Evolutionary conservation across 2,888 invertebrate genomes (phyloP).

Genomic region (Apotomis capreana): DNA sequence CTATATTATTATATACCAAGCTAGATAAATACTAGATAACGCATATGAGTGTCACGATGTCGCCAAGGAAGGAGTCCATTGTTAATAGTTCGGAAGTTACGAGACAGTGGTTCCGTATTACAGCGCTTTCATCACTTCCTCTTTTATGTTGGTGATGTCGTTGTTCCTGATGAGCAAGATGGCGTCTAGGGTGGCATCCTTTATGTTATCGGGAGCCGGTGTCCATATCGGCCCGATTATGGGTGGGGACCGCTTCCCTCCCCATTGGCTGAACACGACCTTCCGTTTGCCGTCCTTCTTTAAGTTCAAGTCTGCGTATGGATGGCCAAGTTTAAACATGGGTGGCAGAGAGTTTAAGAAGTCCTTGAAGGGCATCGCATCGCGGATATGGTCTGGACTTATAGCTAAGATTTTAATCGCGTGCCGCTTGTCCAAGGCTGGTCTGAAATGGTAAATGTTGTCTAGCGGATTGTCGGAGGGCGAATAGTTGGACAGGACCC

Average conservation of each 20-base stretch:
- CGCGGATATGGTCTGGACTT: conserved; percentile 62
- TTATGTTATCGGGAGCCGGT: conserved; percentile 60
- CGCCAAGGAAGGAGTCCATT: conserved; percentile 32
- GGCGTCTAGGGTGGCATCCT: conserved; percentile 66
- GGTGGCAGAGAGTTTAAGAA: conserved; percentile 65
- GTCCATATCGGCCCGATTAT: conserved; percentile 80
- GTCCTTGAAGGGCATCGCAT: conserved; percentile 67
- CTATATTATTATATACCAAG: conserved; percentile 49
- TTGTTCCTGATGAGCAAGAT: conserved; percentile 66
- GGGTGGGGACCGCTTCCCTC: conserved; percentile 75
- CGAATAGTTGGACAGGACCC: conserved; percentile 66
- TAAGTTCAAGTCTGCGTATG: conserved; percentile 68
- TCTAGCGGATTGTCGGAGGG: conserved; percentile 58
- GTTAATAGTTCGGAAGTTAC: conserved; percentile 51
- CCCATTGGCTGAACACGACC: conserved; percentile 79
- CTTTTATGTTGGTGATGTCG: conserved; percentile 14
- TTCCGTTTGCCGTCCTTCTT: conserved; percentile 78
- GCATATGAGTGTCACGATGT: conserved; percentile 20
- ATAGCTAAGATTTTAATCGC: conserved; percentile 69
- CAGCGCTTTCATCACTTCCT: conserved; percentile 50
- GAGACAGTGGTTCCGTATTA: conserved; percentile 51
- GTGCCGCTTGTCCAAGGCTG: conserved; percentile 64
- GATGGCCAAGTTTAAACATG: conserved; percentile 70
- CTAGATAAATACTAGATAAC: conserved; percentile 28
- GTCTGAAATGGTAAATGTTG: conserved; percentile 65